Conservation (phyloP, 2,888 invertebrate species). For the Chaitophorus viminalis region DNA sequence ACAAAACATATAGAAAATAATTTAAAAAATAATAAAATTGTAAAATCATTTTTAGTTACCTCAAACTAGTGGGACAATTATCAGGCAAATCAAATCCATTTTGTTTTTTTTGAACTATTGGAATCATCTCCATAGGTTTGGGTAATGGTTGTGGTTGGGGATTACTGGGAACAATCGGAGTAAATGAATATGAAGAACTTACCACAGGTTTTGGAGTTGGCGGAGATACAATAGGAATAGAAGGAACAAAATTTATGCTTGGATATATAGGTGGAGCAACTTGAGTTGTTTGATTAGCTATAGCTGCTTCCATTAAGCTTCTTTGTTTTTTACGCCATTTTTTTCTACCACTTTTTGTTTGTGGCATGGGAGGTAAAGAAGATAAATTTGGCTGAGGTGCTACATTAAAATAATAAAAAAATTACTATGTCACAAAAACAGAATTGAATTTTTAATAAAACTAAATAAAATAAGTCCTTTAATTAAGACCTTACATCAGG, state of each 20-base stretch:
- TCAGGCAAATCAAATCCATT: slow-evolving; percentile 61
- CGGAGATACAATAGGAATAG: slow-evolving; percentile 28
- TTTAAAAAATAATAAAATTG: background rate
- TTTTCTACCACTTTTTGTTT: slow-evolving; percentile 53
- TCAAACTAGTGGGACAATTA: slow-evolving; percentile 52
- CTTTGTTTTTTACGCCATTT: slow-evolving; percentile 57
- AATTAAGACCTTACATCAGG: no score
- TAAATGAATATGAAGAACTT: slow-evolving; percentile 38
- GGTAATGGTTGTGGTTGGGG: background rate
- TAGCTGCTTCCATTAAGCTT: slow-evolving; percentile 45
- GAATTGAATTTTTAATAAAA: no score
- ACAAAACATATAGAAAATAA: background rate
- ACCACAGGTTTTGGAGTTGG: slow-evolving; percentile 20
- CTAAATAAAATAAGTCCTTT: background rate
- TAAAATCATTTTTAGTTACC: slow-evolving; percentile 35
- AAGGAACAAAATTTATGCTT: slow-evolving; percentile 24
- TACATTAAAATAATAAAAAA: background rate
- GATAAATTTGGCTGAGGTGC: slow-evolving; percentile 43
- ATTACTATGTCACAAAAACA: background rate
- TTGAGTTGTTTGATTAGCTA: slow-evolving; percentile 19
- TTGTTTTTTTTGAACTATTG: slow-evolving; percentile 63
- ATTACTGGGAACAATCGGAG: slow-evolving; percentile 54
- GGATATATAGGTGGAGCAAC: slow-evolving; percentile 10
- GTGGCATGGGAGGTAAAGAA: slow-evolving; percentile 46
- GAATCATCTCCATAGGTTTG: background rate